Percentiles rank a stretch among this genome's conserved stretches.
These are phyloP conservation scores for Todiramphus chloris DNA, from an alignment of 2,113 vertebrate species.

Conservation along the genomic window DNA sequence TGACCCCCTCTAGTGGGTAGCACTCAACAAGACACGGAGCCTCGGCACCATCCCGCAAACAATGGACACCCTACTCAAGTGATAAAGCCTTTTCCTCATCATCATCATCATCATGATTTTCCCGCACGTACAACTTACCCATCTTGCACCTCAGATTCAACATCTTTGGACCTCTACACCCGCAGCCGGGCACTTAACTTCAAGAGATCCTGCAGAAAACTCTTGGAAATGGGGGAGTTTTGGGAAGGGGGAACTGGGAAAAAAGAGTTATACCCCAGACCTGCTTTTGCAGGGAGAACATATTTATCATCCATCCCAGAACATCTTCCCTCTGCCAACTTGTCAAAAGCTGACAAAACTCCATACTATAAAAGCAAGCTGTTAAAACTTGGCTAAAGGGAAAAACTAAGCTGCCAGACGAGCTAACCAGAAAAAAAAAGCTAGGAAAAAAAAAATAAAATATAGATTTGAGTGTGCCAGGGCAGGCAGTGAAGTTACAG, in stretches of 20 bases:
- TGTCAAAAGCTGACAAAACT: constrained; percentile 68
- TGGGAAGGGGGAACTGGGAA: not conserved
- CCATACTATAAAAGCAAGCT: constrained; percentile 58
- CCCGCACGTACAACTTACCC: not conserved
- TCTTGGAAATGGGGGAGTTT: not conserved
- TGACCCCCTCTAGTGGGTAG: constrained; percentile 71
- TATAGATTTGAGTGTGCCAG: not conserved
- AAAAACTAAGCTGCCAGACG: constrained; percentile 69
- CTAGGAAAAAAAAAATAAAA: constrained; percentile 50
- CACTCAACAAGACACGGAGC: constrained; percentile 43
- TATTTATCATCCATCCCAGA: constrained; percentile 50
- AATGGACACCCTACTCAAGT: constrained; percentile 21
- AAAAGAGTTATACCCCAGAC: not conserved
- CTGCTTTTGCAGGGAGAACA: constrained; percentile 15
- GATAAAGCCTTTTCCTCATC: not conserved
- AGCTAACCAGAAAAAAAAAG: constrained; percentile 61
- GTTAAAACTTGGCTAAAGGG: constrained; percentile 68
- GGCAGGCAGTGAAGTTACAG: constrained; percentile 5
- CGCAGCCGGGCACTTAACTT: not conserved
- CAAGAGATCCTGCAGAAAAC: not conserved
- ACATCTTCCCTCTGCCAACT: constrained; percentile 49
- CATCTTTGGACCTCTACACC: not conserved
- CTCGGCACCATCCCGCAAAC: not conserved
- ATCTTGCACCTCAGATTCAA: not conserved
- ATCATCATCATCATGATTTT: rapidly evolving